Evolutionary conservation across 2,797 vertebrate species (phyloP).

Genomic region (Potorous gilbertii): DNA sequence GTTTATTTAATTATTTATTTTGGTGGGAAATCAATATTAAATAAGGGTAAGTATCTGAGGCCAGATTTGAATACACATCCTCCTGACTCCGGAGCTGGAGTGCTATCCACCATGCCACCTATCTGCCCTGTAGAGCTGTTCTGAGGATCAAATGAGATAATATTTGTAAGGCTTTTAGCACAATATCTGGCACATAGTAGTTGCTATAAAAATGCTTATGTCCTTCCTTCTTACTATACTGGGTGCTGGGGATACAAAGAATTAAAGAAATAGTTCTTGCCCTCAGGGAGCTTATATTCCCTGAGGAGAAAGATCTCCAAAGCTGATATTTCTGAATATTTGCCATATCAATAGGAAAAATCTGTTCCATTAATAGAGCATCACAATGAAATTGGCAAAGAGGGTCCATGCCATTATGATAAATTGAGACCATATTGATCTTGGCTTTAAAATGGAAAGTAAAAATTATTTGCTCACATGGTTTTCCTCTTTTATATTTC

Average conservation of each 20-base stretch:
- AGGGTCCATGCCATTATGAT: background rate
- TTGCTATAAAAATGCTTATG: background rate
- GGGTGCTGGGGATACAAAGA: background rate
- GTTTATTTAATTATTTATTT: background rate
- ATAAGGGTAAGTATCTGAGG: background rate
- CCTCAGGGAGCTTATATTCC: background rate
- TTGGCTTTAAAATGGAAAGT: background rate
- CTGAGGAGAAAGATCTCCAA: background rate
- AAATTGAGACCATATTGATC: background rate
- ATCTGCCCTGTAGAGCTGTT: background rate
- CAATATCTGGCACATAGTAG: background rate
- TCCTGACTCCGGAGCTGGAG: background rate
- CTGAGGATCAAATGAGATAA: background rate
- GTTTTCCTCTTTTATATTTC: background rate
- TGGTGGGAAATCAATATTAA: background rate
- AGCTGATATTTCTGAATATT: background rate
- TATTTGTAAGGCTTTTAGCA: background rate
- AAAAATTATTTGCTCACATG: background rate
- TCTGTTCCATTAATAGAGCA: background rate
- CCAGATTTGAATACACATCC: background rate
- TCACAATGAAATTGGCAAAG: background rate
- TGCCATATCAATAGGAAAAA: background rate
- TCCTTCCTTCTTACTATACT: background rate
- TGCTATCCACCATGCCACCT: no score
- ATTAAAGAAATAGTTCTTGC: background rate